Conservation (phyloP, 2,797 vertebrate species). For the Sebastiscus albofasciatus region DNA sequence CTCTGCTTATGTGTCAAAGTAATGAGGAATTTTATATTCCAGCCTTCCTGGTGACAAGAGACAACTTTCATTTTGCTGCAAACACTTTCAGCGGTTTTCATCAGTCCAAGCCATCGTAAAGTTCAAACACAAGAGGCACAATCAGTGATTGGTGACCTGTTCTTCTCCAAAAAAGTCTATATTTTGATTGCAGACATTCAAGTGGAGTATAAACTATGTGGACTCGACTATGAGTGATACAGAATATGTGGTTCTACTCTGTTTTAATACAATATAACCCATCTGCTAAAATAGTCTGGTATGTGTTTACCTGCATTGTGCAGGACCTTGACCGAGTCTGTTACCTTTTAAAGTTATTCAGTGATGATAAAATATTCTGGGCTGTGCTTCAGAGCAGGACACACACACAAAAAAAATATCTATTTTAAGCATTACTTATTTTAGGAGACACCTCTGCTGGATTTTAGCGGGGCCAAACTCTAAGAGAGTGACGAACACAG, state of each 20-base stretch:
- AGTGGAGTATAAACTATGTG: background rate
- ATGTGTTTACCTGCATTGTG: background rate
- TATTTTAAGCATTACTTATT: background rate
- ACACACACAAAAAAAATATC: background rate
- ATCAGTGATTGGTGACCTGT: background rate
- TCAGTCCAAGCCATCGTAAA: background rate
- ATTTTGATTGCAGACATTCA: background rate
- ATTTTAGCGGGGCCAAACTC: background rate
- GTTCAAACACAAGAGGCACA: background rate
- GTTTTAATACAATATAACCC: background rate
- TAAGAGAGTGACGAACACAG: constrained; percentile 3
- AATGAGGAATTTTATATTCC: background rate
- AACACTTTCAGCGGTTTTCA: background rate
- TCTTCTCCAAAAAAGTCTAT: background rate
- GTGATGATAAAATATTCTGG: background rate
- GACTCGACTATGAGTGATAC: background rate
- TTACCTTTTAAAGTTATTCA: background rate
- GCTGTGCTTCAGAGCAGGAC: background rate
- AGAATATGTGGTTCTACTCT: background rate
- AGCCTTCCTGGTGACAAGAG: background rate
- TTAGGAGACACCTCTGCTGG: background rate
- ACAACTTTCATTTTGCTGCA: background rate
- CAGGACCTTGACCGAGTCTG: background rate
- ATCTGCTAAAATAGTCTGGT: background rate
- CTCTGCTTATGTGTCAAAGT: background rate